Conservation (phyloP, 2,888 invertebrate genomes). For the Phortica magna region DNA sequence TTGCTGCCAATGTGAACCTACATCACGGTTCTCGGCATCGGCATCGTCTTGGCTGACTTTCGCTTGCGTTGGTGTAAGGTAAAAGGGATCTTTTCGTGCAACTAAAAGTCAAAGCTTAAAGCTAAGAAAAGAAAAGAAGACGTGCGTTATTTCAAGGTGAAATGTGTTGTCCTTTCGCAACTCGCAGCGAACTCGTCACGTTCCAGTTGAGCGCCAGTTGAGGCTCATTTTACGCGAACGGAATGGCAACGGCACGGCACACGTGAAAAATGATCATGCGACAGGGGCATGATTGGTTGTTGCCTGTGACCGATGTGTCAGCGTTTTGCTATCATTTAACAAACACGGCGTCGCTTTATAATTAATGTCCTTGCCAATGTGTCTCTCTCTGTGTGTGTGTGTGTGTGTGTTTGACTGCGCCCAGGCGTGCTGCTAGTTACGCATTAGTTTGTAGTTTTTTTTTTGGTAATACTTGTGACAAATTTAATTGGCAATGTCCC, state of each 20-base stretch:
- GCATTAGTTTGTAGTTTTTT: conserved; percentile 12
- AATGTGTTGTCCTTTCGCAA: not conserved
- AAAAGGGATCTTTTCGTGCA: too few relatives aligned
- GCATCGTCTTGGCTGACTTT: too few relatives aligned
- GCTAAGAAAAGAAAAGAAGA: too few relatives aligned
- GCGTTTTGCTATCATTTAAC: conserved; percentile 35
- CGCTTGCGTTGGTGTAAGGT: too few relatives aligned
- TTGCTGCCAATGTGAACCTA: not conserved
- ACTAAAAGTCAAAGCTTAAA: too few relatives aligned
- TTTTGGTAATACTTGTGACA: conserved; percentile 23
- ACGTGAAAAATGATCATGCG: conserved; percentile 34
- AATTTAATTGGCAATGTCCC: conserved; percentile 32
- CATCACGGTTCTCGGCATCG: too few relatives aligned
- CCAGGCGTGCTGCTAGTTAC: not conserved
- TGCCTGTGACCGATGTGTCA: conserved; percentile 34
- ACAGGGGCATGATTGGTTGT: conserved; percentile 33
- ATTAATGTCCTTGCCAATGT: conserved; percentile 27
- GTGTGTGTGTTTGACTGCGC: not conserved
- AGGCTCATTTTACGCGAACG: not conserved
- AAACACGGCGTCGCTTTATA: conserved; percentile 27
- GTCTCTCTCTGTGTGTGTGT: not conserved
- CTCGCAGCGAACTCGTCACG: not conserved
- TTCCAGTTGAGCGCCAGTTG: not conserved
- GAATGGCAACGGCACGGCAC: conserved; percentile 5
- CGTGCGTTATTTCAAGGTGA: not conserved